Conservation (phyloP, 2,113 vertebrate genomes). For the Pterocles gutturalis region DNA sequence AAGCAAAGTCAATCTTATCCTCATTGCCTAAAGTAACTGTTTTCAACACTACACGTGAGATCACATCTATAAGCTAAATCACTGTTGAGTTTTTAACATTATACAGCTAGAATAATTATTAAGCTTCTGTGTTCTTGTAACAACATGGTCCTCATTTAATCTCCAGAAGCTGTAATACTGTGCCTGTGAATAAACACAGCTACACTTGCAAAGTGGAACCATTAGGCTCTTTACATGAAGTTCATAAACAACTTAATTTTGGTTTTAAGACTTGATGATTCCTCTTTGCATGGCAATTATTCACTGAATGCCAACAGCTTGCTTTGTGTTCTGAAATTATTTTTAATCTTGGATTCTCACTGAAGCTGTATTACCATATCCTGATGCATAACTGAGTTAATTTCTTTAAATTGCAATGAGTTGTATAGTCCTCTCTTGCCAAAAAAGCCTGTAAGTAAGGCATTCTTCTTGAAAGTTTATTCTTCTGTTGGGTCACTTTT, state of each 20-base stretch:
- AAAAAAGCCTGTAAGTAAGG: slow-evolving; percentile 23
- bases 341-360: background rate
- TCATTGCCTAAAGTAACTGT: background rate
- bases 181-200: background rate
- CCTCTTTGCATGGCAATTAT: background rate
- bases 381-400: slow-evolving; percentile 3
- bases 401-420: slow-evolving; percentile 23
- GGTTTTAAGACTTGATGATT: background rate
- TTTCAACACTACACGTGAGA: background rate
- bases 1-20: background rate
- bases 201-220: background rate
- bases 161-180: background rate
- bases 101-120: background rate
- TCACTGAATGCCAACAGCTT: background rate
- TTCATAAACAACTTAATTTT: background rate
- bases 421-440: background rate
- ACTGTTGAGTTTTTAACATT: background rate
- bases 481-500: slow-evolving; percentile 41
- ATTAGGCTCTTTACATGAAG: background rate
- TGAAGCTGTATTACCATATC: background rate
- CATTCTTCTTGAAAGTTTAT: slow-evolving; percentile 50
- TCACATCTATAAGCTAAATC: background rate
- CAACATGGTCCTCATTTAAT: background rate
- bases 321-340: background rate
- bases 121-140: slow-evolving; percentile 11